Evolutionary conservation across 1,140 invertebrate genomes (phyloP).

Genomic region (Drosophila watanabei): DNA sequence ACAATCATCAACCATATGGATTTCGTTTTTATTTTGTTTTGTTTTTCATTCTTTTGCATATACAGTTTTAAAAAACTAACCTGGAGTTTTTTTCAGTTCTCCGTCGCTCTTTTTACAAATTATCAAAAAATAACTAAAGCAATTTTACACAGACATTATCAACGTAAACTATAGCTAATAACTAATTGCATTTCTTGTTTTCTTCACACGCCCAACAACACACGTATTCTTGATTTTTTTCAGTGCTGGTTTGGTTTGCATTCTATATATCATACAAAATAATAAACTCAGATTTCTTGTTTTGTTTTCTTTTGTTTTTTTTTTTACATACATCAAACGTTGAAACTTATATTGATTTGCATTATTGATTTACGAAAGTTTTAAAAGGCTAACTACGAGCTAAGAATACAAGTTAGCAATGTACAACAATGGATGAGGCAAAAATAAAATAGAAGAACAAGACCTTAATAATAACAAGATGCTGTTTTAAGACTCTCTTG

Average conservation of each 20-base stretch:
- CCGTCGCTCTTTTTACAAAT: slow-evolving; percentile 65
- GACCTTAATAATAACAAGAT: background rate
- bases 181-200: slow-evolving; percentile 60
- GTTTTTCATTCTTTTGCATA: slow-evolving; percentile 29
- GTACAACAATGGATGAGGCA: slow-evolving; percentile 22
- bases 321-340: slow-evolving; percentile 25
- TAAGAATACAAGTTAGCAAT: slow-evolving; percentile 45
- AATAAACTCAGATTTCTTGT: slow-evolving; percentile 27
- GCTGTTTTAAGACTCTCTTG: too few relatives aligned
- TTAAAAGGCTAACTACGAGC: slow-evolving; percentile 39
- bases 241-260: slow-evolving; percentile 14
- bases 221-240: slow-evolving; percentile 2
- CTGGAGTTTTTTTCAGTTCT: slow-evolving; percentile 36
- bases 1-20: slow-evolving; percentile 40
- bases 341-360: slow-evolving; percentile 23
- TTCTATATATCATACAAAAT: slow-evolving; percentile 26
- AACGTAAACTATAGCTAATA: slow-evolving; percentile 62
- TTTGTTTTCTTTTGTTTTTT: background rate
- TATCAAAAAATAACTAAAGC: slow-evolving; percentile 75
- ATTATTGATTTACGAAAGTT: slow-evolving; percentile 15
- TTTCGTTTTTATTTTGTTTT: slow-evolving; percentile 14
- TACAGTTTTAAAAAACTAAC: slow-evolving; percentile 74
- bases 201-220: slow-evolving; percentile 8
- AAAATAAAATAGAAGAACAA: background rate
- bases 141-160: slow-evolving; percentile 59